These are phyloP conservation scores for Echinops telfairi DNA, from an alignment of 2,113 vertebrate genomes.

Conservation along the genomic window DNA sequence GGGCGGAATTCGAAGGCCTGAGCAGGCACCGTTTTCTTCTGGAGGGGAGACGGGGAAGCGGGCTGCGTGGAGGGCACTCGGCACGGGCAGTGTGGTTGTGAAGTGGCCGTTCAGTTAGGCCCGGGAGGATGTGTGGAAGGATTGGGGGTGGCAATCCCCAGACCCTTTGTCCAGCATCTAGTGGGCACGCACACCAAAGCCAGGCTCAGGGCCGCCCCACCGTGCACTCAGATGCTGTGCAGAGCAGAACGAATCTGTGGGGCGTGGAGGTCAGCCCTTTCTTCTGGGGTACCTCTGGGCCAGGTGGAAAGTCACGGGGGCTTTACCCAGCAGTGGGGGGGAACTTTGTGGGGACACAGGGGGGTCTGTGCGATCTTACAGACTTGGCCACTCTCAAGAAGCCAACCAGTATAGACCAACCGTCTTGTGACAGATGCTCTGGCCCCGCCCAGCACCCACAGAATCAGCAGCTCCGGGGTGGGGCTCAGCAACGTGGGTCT, in stretches of 20 bases:
- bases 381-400: not conserved
- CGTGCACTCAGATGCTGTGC: not conserved
- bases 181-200: not conserved
- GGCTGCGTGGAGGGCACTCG: not conserved
- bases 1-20: not conserved
- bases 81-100: not conserved
- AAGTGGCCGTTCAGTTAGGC: rapidly evolving
- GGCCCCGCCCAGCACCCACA: rapidly evolving
- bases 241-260: not conserved
- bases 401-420: rapidly evolving
- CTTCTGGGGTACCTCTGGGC: no score
- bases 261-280: no score
- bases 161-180: not conserved
- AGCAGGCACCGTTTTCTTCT: not conserved
- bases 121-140: not conserved
- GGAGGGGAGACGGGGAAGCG: not conserved
- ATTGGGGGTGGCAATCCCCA: not conserved
- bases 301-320: no score
- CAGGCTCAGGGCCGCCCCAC: not conserved
- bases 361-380: not conserved
- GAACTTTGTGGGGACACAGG: not conserved
- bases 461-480: no score
- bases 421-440: rapidly evolving
- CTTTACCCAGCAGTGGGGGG: not conserved
- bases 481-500: no score